Percentiles rank a stretch among this genome's conserved stretches.
phyloP scores from a whole-genome alignment of 2,113 vertebrate genomes.

The Illadopsis cleaveri region DNA sequence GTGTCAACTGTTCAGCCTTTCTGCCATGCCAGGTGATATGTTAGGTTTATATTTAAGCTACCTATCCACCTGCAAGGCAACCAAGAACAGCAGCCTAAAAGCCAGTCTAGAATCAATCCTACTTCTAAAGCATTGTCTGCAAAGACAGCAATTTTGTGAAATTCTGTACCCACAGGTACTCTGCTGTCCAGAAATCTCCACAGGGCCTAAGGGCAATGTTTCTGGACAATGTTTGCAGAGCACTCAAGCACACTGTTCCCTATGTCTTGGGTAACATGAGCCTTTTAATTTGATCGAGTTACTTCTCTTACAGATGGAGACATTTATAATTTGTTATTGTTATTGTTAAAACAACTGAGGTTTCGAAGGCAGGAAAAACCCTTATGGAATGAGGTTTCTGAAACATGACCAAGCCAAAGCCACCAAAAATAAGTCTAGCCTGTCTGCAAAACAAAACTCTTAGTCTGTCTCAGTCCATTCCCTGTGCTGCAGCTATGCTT shows the following conservation, averaged over 20 bases:
- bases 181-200: not conserved
- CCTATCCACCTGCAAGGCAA: not conserved
- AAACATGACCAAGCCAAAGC: constrained; percentile 60
- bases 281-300: constrained; percentile 1
- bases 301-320: not conserved
- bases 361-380: constrained; percentile 45
- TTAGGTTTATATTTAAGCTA: not conserved
- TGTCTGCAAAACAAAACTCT: constrained; percentile 49
- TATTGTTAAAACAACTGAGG: constrained; percentile 40
- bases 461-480: constrained; percentile 22
- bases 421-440: constrained; percentile 56
- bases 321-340: constrained; percentile 53
- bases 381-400: constrained; percentile 50
- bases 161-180: not conserved
- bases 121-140: not conserved
- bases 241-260: not conserved
- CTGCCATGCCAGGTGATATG: not conserved
- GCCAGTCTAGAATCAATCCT: not conserved
- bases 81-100: not conserved
- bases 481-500: not conserved
- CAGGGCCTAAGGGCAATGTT: not conserved
- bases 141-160: not conserved
- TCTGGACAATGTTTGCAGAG: not conserved
- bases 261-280: not conserved
- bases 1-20: not conserved